Base-by-base conservation (phyloP, 2,888 invertebrate species). In the Dynastes grantii region DNA sequence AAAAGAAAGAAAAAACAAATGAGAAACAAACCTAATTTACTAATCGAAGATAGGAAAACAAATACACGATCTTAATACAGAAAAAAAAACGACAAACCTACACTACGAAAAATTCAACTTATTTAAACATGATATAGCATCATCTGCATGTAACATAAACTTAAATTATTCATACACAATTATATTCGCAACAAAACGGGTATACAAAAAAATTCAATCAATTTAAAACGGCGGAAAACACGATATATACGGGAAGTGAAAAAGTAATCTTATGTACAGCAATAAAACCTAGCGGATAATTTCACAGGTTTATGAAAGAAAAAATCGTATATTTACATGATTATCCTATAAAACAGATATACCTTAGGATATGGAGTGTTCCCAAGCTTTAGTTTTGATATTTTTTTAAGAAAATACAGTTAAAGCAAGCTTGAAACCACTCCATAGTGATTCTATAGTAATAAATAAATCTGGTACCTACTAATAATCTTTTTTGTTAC, bases 271-370 rank as follows among this genome's bases (percentile, higher is more conserved):
- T 45, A 45, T 2, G 45, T 45, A 45, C 11, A 45, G 6, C 45
- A 45, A 45, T 11, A 1, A 45, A 45, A 11, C 8, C 45, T 11
- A 11, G 45, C 11, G 45, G 45, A 8, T 45, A 11, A 2, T 11
- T 45, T 45, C 45, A 45, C 45, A 8, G 11, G 9, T 45, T 45
- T 11, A 45, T 45, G 45, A 45, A 45, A 45, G 11, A 8, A 45
- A 11, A 45, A 29, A 70, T 16, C n/a, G 27, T 58, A 61, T 73
- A 73, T 73, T 58, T 73, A 71, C 71, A 71, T 8, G 13, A 65
- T 29, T 71, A 73, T 73, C 61, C 73, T 73, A 73, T 71, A 73
- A 73, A 73, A 73, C 61, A 73, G 73, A 73, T 73, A 61, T 73
- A 73, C 73, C 22, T 61, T 73, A 61, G 58, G 29, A 61, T 73